phyloP scores from a whole-genome alignment of 2,888 invertebrate genomes.

The Phragmatobia fuliginosa region DNA sequence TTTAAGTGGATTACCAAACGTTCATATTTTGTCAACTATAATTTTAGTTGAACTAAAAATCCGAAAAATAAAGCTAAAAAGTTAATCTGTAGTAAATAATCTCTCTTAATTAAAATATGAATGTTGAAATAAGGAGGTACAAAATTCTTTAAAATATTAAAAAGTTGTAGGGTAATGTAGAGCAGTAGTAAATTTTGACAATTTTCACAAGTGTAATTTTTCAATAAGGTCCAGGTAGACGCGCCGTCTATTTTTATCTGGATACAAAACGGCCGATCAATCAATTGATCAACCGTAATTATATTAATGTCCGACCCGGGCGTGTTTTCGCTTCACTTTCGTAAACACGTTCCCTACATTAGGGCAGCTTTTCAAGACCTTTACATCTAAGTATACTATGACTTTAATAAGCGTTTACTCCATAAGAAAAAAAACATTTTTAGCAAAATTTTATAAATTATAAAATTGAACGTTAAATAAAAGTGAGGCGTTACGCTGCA shows the following conservation, averaged over 20 bases:
- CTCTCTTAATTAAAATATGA: neutral
- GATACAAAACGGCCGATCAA: slow-evolving; percentile 14
- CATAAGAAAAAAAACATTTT: no score
- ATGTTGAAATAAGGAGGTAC: neutral
- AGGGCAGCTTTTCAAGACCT: neutral
- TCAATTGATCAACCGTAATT: slow-evolving; percentile 24
- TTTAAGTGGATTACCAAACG: neutral
- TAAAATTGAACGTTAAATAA: no score
- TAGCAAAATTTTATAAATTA: no score
- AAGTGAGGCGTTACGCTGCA: no score
- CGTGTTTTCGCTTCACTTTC: slow-evolving; percentile 6
- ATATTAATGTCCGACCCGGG: slow-evolving; percentile 15
- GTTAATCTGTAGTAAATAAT: neutral
- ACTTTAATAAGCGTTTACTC: neutral
- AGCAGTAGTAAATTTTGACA: neutral
- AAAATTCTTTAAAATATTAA: neutral
- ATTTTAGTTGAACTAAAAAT: no score
- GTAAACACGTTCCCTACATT: slow-evolving; percentile 7
- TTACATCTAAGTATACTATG: neutral
- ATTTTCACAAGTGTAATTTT: neutral
- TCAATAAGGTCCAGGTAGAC: slow-evolving; percentile 9
- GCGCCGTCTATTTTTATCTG: slow-evolving; percentile 5
- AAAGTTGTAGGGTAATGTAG: no score
- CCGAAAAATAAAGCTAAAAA: neutral
- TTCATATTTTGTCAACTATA: no score